These are phyloP conservation scores for Sturnira hondurensis DNA, from an alignment of 2,113 vertebrate species.

Conservation along the genomic window DNA sequence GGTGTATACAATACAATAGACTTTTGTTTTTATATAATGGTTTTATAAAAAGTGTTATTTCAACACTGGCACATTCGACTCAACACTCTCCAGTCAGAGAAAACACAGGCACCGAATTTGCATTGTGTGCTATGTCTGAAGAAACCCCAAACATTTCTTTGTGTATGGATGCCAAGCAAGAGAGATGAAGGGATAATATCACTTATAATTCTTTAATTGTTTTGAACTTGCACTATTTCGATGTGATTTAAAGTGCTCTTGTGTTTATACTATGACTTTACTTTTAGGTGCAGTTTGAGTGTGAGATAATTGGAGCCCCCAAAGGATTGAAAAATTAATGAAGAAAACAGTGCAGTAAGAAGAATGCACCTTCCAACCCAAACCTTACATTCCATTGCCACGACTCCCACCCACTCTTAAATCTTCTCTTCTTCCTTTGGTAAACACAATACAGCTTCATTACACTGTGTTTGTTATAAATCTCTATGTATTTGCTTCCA, in stretches of 20 bases:
- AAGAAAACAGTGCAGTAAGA: background rate
- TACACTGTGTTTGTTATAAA: background rate
- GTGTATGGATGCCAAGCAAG: background rate
- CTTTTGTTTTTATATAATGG: background rate
- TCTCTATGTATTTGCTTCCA: background rate
- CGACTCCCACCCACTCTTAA: background rate
- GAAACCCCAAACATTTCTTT: background rate
- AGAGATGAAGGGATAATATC: background rate
- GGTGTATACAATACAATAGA: background rate
- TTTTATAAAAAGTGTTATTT: background rate
- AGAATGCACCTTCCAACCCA: background rate
- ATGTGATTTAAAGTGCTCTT: background rate
- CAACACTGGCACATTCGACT: background rate
- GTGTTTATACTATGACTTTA: background rate
- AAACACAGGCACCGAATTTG: background rate
- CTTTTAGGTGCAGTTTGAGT: background rate
- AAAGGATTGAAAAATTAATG: background rate
- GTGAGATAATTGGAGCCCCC: background rate
- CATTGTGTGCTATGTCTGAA: background rate
- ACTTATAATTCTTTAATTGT: background rate
- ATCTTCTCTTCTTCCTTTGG: background rate
- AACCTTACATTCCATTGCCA: background rate
- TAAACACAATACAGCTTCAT: background rate
- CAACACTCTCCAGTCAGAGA: background rate
- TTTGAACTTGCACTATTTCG: background rate